Evolutionary conservation across 2,888 invertebrate genomes (phyloP), one percentile per base, ranked within the genome.

Genomic region (Noctuana brunneofusca): DNA sequence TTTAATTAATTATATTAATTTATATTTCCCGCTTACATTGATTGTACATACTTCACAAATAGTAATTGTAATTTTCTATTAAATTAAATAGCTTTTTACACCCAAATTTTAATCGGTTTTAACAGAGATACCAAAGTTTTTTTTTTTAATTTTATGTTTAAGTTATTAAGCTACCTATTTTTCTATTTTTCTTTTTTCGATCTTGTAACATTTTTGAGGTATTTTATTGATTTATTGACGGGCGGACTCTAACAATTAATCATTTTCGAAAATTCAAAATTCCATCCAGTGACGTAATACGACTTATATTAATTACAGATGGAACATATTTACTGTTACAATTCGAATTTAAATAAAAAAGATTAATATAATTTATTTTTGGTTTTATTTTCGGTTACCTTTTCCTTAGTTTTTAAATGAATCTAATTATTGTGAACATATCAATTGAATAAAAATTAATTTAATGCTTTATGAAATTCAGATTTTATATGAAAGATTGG

Each of bases 81-180:
- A 77, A 79, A 83, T 80, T 67, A 75, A 76, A 76, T 84, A 84
- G 83, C 85, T 84, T 84, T 67, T 88, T 86, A 81, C 86, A 86
- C 82, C 83, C 83, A 86, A 89, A 87, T 86, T 82, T 83, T 84
- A 87, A 89, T 89, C 87, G 89, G 89, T 87, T 84, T 86, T 87
- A 89, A 87, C 86, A 86, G 85, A 85, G 80, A 91, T 91, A 89
- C 91, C 91, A 91, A 91, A 91, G 91, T 91, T 89, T 62, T 89
- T 35, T 62, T 87, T 86, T 84, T 83, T 87, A 87, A 86, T 88
- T 86, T 86, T 83, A 85, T 81, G 80, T 78, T 82, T 89, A 87
- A 86, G 81, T 85, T 89, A 81, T 84, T 88, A 85, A 86, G 83
- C 82, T 82, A 83, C 73, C 83, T 84, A 79, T 74, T 79, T 75